A percentile compares a stretch with the other conserved stretches of the same genome.
phyloP scores from a whole-genome alignment of 2,888 invertebrate genomes.

The Tenodera sinensis region DNA sequence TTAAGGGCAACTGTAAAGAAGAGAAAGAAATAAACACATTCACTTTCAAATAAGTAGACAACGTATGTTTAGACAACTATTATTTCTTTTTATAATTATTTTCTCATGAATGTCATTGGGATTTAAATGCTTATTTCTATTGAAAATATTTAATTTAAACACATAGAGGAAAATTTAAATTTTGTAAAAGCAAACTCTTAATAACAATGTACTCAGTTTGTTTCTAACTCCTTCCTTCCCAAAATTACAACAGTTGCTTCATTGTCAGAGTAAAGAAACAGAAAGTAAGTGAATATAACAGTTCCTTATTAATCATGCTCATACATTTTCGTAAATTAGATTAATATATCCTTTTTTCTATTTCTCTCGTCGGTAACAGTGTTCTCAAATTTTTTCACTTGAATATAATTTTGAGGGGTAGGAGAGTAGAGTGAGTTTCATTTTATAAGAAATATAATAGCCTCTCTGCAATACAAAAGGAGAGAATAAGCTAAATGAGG shows the following conservation, averaged over 20 bases:
- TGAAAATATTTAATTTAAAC: not conserved
- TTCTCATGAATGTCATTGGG: not conserved
- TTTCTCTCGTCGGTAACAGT: no score
- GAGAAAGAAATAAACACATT: not conserved
- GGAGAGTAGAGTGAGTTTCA: not conserved
- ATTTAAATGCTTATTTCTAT: not conserved
- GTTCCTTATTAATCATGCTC: not conserved
- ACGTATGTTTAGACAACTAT: not conserved
- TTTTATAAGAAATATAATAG: not conserved
- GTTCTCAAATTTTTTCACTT: not conserved
- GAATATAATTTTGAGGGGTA: not conserved
- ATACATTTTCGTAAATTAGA: not conserved
- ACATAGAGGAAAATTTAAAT: not conserved
- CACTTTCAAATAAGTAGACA: not conserved
- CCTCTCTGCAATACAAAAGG: not conserved
- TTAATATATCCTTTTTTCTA: not conserved
- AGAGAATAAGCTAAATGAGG: not conserved
- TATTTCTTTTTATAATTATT: not conserved
- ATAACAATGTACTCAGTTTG: not conserved
- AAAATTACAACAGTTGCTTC: not conserved
- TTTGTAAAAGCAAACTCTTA: not conserved
- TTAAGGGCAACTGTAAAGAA: not conserved
- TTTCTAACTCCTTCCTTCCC: not conserved
- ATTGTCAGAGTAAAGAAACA: not conserved
- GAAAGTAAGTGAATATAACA: not conserved